Evolutionary conservation across 1,140 invertebrate genomes (phyloP), one percentile per base, ranked within the genome.

Genomic region (Patella vulgata): DNA sequence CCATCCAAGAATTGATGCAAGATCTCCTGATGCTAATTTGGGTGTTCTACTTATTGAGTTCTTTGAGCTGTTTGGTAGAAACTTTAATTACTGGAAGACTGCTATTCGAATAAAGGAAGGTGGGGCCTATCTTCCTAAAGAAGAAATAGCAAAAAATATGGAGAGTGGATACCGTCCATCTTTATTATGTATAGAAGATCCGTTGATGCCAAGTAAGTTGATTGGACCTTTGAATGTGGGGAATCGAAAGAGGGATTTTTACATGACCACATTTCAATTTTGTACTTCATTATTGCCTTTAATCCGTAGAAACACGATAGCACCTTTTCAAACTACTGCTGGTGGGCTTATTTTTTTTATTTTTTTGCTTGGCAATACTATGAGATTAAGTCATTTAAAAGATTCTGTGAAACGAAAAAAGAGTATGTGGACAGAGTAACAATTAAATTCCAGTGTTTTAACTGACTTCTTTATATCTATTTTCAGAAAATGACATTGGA

Each of bases 31-130:
- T 59, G 86, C 88, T 46, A 98, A 99, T 87, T 86, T 99, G 33
- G 97, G 96, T 61, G 93, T 97, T 56, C 86, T 99, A 65, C 87
- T 99, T 60, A 93, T 99, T 61, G 95, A 98, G 87, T 99, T 99
- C 88, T 95, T 98, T 82, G 96, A 99, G 85, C 86, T 99, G 30
- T 99, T 98, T 84, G 97, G 97, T 25, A 87, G 92, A 60, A 93
- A 96, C 81, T 99, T 99, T 83, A 98, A 99, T 85, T 87, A 98
- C 80, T 89, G 96, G 68, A 94, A 93, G 78, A 95, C 94, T 70
- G 97, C 92, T 53, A 98, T 99, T 76, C 87, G 95, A 50, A 91
- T 99, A 58, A 96, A 95, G 84, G 92, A 95, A 81, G 95, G 95
- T 42, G 96, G 96, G 50, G 89, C 90, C 61, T 98, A 98, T 84